phyloP scores from a whole-genome alignment of 2,888 invertebrate species.

The Brachynemurus nebulosus region DNA sequence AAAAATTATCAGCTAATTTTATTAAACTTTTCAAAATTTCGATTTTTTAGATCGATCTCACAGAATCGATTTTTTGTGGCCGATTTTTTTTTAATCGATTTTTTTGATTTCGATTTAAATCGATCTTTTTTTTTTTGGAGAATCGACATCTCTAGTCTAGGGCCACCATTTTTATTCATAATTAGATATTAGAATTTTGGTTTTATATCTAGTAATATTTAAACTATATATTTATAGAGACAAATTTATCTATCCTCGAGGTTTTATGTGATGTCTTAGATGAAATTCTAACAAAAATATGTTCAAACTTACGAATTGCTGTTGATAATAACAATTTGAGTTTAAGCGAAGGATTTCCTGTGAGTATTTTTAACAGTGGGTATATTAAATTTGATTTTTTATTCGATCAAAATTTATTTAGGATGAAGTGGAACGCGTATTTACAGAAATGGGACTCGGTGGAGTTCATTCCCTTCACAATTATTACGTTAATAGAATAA shows the following conservation, averaged over 20 bases:
- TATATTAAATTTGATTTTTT: not conserved
- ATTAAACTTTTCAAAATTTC: no score
- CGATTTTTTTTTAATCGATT: no score
- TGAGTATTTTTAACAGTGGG: slow-evolving; percentile 22
- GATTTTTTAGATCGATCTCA: no score
- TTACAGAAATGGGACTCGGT: slow-evolving; percentile 45
- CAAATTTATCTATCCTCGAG: slow-evolving; percentile 34
- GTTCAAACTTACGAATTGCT: slow-evolving; percentile 35
- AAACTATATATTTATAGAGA: slow-evolving; percentile 23
- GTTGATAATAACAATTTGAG: slow-evolving; percentile 35
- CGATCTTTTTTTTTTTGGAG: no score
- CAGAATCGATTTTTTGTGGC: no score
- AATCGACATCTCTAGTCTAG: no score
- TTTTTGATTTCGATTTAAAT: no score
- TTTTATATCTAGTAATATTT: not conserved
- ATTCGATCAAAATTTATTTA: slow-evolving; percentile 22
- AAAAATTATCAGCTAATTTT: no score
- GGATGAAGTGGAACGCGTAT: slow-evolving; percentile 45
- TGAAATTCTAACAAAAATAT: slow-evolving; percentile 34
- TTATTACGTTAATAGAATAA: slow-evolving; percentile 37
- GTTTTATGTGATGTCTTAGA: slow-evolving; percentile 35
- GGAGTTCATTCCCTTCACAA: slow-evolving; percentile 40
- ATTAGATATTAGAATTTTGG: not conserved
- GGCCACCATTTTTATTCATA: no score
- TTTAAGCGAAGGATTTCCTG: slow-evolving; percentile 34